Evolutionary conservation across 2,113 vertebrate species (phyloP).

Genomic region (Nesogale talazaci): DNA sequence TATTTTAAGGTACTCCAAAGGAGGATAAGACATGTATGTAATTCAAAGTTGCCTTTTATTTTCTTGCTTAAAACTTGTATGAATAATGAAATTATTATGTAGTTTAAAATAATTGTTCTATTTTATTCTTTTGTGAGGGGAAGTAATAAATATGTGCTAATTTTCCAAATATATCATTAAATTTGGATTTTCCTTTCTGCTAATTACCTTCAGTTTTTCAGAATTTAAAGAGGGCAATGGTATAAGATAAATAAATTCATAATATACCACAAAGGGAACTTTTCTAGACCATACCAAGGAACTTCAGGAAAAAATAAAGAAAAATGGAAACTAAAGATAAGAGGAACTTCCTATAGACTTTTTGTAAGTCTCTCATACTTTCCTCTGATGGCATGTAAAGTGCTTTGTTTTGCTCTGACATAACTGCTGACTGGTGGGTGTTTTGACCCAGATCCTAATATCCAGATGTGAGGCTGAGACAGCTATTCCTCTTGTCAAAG

Average conservation of each 20-base stretch:
- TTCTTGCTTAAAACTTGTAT: constrained; percentile 31
- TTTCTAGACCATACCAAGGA: background rate
- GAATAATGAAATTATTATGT: background rate
- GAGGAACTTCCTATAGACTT: too few species aligned
- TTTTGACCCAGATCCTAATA: background rate
- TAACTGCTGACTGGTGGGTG: background rate
- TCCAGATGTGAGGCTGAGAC: background rate
- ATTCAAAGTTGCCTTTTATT: background rate
- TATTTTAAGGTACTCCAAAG: constrained; percentile 5
- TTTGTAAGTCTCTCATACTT: background rate
- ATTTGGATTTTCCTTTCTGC: background rate
- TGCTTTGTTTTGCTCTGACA: background rate
- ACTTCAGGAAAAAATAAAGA: too few species aligned
- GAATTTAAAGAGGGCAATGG: background rate
- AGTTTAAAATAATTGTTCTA: constrained; percentile 8
- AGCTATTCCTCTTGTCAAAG: background rate
- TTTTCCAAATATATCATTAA: constrained; percentile 49
- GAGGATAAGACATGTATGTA: background rate
- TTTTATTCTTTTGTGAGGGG: background rate
- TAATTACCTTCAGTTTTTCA: too few species aligned
- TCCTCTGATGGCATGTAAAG: background rate
- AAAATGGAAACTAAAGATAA: too few species aligned
- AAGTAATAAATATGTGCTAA: background rate
- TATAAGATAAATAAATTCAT: background rate
- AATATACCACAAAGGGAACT: background rate